phyloP scores from a whole-genome alignment of 1,140 invertebrate genomes.

The Lordiphosa collinella region DNA sequence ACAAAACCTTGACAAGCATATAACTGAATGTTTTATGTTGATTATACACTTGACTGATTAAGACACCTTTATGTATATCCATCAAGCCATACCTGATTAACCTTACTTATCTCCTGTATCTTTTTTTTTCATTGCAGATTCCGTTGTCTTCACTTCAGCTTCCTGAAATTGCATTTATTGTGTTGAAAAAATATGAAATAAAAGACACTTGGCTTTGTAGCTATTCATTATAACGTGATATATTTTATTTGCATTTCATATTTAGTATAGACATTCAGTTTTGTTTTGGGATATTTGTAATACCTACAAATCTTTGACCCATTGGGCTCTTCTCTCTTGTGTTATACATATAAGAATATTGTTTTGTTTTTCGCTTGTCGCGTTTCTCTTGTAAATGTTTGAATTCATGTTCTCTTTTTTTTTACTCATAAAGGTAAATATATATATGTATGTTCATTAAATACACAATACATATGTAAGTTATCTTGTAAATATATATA shows the following conservation, averaged over 20 bases:
- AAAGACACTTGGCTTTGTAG: constrained; percentile 3
- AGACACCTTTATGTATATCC: not conserved
- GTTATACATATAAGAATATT: constrained; percentile 65
- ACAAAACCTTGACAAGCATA: no score
- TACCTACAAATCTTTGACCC: constrained; percentile 35
- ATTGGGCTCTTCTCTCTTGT: constrained; percentile 11
- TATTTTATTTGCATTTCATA: constrained; percentile 64
- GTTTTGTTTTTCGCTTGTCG: no score
- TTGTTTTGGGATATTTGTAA: constrained; percentile 39
- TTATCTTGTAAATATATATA: constrained; percentile 67
- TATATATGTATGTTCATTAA: constrained; percentile 30
- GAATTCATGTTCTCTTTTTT: constrained; percentile 23
- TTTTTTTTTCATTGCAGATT: no score
- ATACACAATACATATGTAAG: constrained; percentile 48
- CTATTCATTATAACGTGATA: constrained; percentile 68
- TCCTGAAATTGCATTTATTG: no score
- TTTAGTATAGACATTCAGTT: constrained; percentile 65
- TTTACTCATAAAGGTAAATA: constrained; percentile 42
- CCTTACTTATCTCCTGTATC: no score
- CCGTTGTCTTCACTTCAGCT: no score
- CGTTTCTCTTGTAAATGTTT: constrained; percentile 38
- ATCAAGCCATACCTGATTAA: no score
- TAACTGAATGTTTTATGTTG: not conserved
- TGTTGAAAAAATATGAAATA: not conserved
- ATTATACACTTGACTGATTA: not conserved